phyloP scores from a whole-genome alignment of 92 coral and sea anemone species.

The Zoanthus gigantus region DNA sequence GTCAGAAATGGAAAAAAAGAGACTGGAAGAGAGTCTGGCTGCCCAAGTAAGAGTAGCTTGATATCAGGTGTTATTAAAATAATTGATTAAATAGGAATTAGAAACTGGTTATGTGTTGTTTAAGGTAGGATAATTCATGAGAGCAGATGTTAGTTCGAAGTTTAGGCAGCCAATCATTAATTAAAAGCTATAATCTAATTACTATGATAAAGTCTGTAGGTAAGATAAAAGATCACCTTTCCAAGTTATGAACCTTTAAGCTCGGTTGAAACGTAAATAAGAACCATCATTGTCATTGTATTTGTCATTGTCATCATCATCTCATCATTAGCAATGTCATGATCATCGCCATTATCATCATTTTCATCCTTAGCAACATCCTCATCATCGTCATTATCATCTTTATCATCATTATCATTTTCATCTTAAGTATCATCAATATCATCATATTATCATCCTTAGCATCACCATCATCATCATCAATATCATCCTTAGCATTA shows the following conservation, averaged over 20 bases:
- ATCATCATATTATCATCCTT: no score
- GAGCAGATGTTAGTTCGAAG: not conserved
- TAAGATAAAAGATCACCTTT: not conserved
- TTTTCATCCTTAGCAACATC: no score
- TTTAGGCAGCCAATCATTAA: not conserved
- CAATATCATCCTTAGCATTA: no score
- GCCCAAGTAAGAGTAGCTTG: constrained; percentile 52
- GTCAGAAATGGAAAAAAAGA: constrained; percentile 65
- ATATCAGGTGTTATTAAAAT: not conserved
- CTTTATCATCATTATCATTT: no score
- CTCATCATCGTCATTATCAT: no score
- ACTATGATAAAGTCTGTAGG: not conserved
- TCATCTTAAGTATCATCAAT: no score
- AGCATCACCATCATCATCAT: no score
- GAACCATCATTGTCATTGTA: no score
- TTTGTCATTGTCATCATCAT: no score
- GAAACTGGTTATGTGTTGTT: not conserved
- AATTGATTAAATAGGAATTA: not conserved
- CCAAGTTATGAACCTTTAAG: not conserved
- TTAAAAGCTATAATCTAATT: not conserved
- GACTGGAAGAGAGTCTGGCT: constrained; percentile 64
- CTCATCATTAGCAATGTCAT: no score
- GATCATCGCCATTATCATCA: no score
- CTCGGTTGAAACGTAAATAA: no score
- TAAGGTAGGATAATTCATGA: not conserved